Conservation (phyloP, 2,113 vertebrate genomes). For the Brienomyrus brachyistius region DNA sequence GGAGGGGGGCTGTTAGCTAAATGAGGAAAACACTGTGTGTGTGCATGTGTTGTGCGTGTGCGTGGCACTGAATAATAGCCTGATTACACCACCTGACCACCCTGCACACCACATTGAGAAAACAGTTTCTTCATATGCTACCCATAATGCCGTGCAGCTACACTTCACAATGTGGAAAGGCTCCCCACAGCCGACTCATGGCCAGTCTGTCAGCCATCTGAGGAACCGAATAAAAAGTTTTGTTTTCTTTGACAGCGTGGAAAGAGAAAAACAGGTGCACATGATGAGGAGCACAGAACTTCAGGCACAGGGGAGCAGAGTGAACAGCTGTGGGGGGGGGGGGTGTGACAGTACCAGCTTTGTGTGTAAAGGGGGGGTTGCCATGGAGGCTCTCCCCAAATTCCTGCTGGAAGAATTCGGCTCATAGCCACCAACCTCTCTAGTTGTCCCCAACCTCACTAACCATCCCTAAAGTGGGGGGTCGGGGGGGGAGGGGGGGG, state of each 20-base stretch:
- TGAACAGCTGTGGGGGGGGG: not conserved
- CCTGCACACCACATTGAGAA: not conserved
- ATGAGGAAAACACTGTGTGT: not conserved
- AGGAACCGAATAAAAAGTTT: not conserved
- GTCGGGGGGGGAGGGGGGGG: too few relatives aligned
- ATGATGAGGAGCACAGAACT: not conserved
- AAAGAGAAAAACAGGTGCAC: constrained; percentile 11
- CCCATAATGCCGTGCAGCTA: not conserved
- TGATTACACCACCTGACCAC: not conserved
- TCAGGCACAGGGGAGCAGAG: not conserved
- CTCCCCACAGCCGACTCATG: constrained; percentile 14
- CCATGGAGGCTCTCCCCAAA: not conserved
- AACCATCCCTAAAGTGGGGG: not conserved
- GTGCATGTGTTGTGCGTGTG: not conserved
- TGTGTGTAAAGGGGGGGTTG: not conserved
- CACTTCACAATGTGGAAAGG: not conserved
- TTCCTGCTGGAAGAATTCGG: not conserved
- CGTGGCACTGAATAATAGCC: not conserved
- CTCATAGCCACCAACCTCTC: not conserved
- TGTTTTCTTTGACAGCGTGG: not conserved
- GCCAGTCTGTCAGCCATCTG: not conserved
- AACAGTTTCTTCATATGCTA: not conserved
- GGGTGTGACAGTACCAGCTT: not conserved
- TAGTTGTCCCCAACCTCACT: not conserved
- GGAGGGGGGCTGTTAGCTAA: not conserved